A percentile compares a stretch with the other conserved stretches of the same genome.
These are phyloP conservation scores for Aphidius colemani DNA, from an alignment of 2,888 invertebrate species.

Conservation along the genomic window DNA sequence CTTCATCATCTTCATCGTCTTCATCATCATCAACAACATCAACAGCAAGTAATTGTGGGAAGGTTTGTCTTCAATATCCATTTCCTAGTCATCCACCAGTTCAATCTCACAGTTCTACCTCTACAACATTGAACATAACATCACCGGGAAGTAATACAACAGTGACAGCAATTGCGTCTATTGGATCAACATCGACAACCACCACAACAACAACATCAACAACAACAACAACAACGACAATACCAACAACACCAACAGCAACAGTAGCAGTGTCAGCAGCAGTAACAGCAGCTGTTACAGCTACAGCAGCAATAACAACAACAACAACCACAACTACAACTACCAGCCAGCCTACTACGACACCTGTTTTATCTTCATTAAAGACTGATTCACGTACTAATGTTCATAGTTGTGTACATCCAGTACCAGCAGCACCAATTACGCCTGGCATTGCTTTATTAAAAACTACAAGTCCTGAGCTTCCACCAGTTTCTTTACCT, in stretches of 20 bases:
- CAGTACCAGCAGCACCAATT: slow-evolving; percentile 53
- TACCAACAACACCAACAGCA: slow-evolving; percentile 30
- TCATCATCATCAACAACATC: slow-evolving; percentile 33
- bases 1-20: too few species aligned
- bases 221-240: slow-evolving; percentile 32
- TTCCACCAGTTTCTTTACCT: slow-evolving; percentile 52
- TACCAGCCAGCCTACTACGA: slow-evolving; percentile 34
- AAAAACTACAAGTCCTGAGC: slow-evolving; percentile 49
- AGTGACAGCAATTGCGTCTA: too few species aligned
- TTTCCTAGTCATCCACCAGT: slow-evolving; percentile 78
- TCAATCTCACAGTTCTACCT: slow-evolving; percentile 50
- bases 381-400: slow-evolving; percentile 47
- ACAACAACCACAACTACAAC: slow-evolving; percentile 26
- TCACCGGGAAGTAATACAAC: slow-evolving; percentile 47
- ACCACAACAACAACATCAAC: slow-evolving; percentile 37
- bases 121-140: slow-evolving; percentile 28
- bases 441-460: slow-evolving; percentile 45
- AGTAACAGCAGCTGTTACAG: too few species aligned
- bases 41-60: slow-evolving; percentile 44
- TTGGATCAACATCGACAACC: slow-evolving; percentile 46
- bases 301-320: slow-evolving; percentile 50
- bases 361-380: slow-evolving; percentile 35
- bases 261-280: too few species aligned
- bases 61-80: slow-evolving; percentile 73
- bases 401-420: slow-evolving; percentile 50